Evolutionary conservation across 1,140 invertebrate species (phyloP), one percentile per base, ranked within the genome.

Genomic region (Teleogryllus occipitalis): DNA sequence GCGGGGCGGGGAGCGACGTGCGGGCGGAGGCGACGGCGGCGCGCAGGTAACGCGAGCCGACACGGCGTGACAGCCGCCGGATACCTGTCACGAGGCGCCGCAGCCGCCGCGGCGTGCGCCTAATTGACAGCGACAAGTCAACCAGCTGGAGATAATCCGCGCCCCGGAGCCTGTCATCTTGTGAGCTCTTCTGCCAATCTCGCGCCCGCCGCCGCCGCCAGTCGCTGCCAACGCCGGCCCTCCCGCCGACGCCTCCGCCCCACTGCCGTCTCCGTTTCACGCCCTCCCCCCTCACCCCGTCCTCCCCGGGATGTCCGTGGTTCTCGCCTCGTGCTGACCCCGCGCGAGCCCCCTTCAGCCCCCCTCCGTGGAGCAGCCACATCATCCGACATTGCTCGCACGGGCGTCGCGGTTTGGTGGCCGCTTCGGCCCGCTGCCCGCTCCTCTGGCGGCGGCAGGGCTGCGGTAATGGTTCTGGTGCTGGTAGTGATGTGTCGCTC

Each of bases 31-130:
- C 46, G 27, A 18, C 75, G 39, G 46, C 82, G 83, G 83, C 84
- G 83, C 83, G 80, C 84, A 83, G 83, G 83, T 83, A 84, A 84
- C 82, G 80, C 79, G 82, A 84, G 80, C 82, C 82, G 83, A 83
- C 83, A 82, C 82, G 76, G 39, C 21, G 14, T 49, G 76, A 77
- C 46, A 77, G 76, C 76, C 75, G 47, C 75, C 39, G 47, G 75
- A 76, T 76, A 14, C 75, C 75, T 76, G 39, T 47, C 39, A 47
- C 75, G 27, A 39, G 39, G 27, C 47, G 27, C 39, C 75, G 47
- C 47, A 14, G 46, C 75, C 75, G 27, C 75, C 75, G 47, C 47
- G 8, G 46, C 39, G 22, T 27, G 47, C 39, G 76, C 47, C 76
- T 77, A 77, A 77, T 77, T 77, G 76, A 77, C 76, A 77, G 76